Evolutionary conservation across 2,888 invertebrate genomes (phyloP), one percentile per base, ranked within the genome.

Genomic region (Drosophila meridiana): DNA sequence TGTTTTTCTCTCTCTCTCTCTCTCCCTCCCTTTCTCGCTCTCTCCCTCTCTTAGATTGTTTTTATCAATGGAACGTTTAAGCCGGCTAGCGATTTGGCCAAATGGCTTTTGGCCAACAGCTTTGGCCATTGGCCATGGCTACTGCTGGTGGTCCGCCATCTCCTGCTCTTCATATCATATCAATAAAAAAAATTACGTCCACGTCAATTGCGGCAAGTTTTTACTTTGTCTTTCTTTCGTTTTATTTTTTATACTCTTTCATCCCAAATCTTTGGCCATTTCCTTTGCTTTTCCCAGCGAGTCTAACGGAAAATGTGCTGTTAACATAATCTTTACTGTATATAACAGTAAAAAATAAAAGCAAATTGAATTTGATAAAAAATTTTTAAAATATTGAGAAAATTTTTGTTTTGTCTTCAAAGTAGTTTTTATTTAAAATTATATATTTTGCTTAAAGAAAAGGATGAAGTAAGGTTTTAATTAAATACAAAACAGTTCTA

Each of bases 41-140:
- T 13, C 48, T 55, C 28, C 9, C 14, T 8, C 30, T 42, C 42
- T 26, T 20, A 73, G 87, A 87, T 85, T 82, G 88, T 78, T 87
- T 83, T 82, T 88, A 87, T 88, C 87, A 86, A 76, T 75, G 82
- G 69, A 80, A 56, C 82, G 82, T 73, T 82, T 81, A 76, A 76
- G 72, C 72, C 57, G 53, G n/a, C 72, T 66, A 61, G n/a, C 40
- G 59, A 56, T 56, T 52, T 56, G 62, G 67, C 66, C 61, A 72
- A 69, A 69, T 73, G 60, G 65, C 70, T 60, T 70, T 64, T 65
- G 42, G 60, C 56, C 38, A 58, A 47, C 53, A 61, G 61, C 47
- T 32, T 20, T 42, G 53, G 50, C 52, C 38, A 66, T 26, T 50
- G 47, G 34, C n/a, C 20, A 40, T 45, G 40, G 13, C 7, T 34